Conservation (phyloP, 2,888 invertebrate genomes). For the Salpingus planirostris region DNA sequence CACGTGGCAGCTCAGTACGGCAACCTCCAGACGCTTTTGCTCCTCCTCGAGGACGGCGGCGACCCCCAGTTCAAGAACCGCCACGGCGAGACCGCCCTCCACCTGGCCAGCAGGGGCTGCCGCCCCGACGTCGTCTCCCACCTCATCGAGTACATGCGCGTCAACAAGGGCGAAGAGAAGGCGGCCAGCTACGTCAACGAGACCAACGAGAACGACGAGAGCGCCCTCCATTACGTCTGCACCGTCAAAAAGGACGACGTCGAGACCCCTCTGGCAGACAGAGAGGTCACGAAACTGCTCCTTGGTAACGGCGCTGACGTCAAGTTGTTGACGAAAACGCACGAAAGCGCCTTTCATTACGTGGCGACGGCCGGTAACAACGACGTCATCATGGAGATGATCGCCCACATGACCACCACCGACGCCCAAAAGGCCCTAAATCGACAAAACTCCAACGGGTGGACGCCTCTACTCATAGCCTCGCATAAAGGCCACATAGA, state of each 20-base stretch:
- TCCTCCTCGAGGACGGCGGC: constrained; percentile 88
- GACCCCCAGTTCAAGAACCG: constrained; percentile 88
- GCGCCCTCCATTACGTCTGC: constrained; percentile 89
- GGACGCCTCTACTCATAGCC: constrained; percentile 95
- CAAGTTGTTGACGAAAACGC: constrained; percentile 70
- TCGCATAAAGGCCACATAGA: constrained; percentile 90
- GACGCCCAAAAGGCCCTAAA: constrained; percentile 92
- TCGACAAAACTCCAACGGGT: constrained; percentile 86
- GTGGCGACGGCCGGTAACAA: constrained; percentile 94
- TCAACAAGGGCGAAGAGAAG: constrained; percentile 63
- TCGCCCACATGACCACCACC: constrained; percentile 79
- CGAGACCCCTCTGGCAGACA: constrained; percentile 59
- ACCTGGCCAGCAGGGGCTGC: constrained; percentile 84
- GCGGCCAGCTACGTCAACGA: constrained; percentile 82
- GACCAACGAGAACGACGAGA: constrained; percentile 86
- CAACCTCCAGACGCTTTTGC: constrained; percentile 74
- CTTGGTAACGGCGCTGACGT: constrained; percentile 90
- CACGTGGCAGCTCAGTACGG: constrained; percentile 94
- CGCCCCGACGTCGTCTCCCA: constrained; percentile 79
- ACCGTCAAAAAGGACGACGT: constrained; percentile 79
- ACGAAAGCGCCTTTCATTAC: constrained; percentile 93
- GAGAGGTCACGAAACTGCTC: constrained; percentile 83
- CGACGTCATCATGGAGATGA: constrained; percentile 89
- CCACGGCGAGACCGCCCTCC: constrained; percentile 92
- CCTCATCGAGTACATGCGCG: constrained; percentile 74